These are phyloP conservation scores for Threskiornis aethiopicus DNA, from an alignment of 2,797 vertebrate species.

Conservation along the genomic window DNA sequence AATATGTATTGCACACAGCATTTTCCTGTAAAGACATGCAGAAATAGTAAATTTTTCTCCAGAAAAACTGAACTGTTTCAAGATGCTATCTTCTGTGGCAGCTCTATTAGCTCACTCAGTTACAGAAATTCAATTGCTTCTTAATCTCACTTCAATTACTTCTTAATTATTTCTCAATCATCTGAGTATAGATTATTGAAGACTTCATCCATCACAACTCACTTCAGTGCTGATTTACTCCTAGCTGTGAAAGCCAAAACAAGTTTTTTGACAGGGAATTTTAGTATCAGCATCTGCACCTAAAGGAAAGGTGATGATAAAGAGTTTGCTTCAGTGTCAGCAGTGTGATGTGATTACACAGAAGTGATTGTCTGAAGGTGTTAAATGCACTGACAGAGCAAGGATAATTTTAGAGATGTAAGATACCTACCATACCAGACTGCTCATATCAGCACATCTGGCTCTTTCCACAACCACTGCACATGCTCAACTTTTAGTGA, in stretches of 20 bases:
- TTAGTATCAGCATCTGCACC: neutral
- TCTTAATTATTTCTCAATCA: neutral
- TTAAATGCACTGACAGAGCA: neutral
- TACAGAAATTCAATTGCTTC: neutral
- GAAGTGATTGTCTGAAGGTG: neutral
- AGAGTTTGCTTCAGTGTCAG: neutral
- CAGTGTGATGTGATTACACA: neutral
- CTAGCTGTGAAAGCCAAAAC: neutral
- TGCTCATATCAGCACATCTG: neutral
- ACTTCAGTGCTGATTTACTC: neutral
- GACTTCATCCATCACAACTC: neutral
- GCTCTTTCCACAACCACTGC: neutral
- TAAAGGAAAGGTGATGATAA: neutral
- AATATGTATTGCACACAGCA: neutral
- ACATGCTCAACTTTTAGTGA: neutral
- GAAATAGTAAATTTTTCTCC: neutral
- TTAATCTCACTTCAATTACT: neutral
- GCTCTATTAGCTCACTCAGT: neutral
- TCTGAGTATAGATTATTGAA: neutral
- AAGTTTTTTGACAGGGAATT: neutral
- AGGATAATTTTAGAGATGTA: neutral
- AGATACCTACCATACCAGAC: neutral
- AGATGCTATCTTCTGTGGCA: neutral
- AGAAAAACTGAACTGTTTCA: neutral
- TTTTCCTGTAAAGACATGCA: neutral